Evolutionary conservation across 2,113 vertebrate species (phyloP).

Genomic region (Myxocyprinus asiaticus): DNA sequence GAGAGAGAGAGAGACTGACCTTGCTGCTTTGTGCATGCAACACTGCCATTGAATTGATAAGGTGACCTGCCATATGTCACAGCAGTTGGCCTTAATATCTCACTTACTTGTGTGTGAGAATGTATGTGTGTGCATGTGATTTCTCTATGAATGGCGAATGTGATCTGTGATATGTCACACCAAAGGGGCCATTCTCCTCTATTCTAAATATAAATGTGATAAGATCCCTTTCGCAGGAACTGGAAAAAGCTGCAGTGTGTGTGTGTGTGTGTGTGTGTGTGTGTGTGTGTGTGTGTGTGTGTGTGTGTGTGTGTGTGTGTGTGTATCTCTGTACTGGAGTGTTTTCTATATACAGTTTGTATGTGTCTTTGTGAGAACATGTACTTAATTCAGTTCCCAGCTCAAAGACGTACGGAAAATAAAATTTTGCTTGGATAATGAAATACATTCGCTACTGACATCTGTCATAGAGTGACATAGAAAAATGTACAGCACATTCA

Average conservation of each 20-base stretch:
- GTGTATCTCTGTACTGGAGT: constrained; percentile 16
- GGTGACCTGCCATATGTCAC: constrained; percentile 65
- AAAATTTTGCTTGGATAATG: constrained; percentile 71
- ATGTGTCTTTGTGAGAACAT: constrained; percentile 51
- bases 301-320: constrained; percentile 40
- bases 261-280: constrained; percentile 47
- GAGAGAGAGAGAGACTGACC: not conserved
- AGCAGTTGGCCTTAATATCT: constrained; percentile 47
- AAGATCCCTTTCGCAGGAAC: constrained; percentile 59
- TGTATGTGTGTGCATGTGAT: not conserved
- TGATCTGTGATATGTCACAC: constrained; percentile 66
- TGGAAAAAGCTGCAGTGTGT: constrained; percentile 53
- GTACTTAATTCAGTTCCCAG: constrained; percentile 54
- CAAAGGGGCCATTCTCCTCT: constrained; percentile 43
- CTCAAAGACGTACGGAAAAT: constrained; percentile 62
- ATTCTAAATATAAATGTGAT: constrained; percentile 75
- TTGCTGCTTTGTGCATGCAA: too few species aligned
- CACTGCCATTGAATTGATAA: constrained; percentile 55
- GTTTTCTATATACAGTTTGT: constrained; percentile 31
- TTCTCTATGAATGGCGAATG: constrained; percentile 50
- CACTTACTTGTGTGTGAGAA: constrained; percentile 1
- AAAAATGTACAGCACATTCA: constrained; percentile 44
- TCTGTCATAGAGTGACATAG: constrained; percentile 51
- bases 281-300: constrained; percentile 24
- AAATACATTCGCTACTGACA: constrained; percentile 55